phyloP scores from a whole-genome alignment of 2,888 invertebrate genomes.

The Teleiodes luculella region DNA sequence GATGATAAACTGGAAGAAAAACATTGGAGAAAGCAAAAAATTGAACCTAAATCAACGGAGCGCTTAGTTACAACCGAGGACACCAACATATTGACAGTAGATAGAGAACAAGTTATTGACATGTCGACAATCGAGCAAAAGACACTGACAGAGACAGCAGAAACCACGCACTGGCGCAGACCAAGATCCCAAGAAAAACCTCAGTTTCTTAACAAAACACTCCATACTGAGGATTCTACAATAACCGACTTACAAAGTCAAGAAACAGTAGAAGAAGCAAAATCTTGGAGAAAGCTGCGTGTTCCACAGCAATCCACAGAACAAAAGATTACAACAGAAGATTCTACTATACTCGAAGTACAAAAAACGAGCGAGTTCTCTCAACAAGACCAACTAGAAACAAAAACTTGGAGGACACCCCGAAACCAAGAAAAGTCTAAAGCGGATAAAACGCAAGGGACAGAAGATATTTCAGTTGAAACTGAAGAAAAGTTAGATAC shows the following conservation, averaged over 20 bases:
- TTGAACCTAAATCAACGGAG: slow-evolving; percentile 22
- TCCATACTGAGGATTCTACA: neutral
- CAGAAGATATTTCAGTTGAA: slow-evolving; percentile 35
- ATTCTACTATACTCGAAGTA: slow-evolving; percentile 7
- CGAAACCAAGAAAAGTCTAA: slow-evolving; percentile 12
- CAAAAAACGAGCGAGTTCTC: neutral
- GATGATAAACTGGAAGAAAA: slow-evolving; percentile 34
- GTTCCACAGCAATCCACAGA: neutral
- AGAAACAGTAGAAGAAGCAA: slow-evolving; percentile 15
- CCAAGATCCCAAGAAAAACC: slow-evolving; percentile 3
- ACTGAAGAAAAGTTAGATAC: slow-evolving; percentile 22
- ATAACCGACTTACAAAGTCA: neutral
- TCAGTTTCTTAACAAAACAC: neutral
- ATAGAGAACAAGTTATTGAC: slow-evolving; percentile 25
- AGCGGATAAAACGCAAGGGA: slow-evolving; percentile 26
- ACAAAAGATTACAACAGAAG: slow-evolving; percentile 1
- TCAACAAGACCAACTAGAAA: slow-evolving; percentile 14
- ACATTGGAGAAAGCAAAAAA: slow-evolving; percentile 43
- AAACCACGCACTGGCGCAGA: slow-evolving; percentile 20
- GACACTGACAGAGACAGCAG: slow-evolving; percentile 1
- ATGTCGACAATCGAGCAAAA: slow-evolving; percentile 13
- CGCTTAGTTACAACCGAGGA: slow-evolving; percentile 28
- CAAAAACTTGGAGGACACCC: slow-evolving; percentile 23
- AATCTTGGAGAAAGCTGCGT: slow-evolving; percentile 21
- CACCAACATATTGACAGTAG: slow-evolving; percentile 29